Percentiles rank a stretch among this genome's conserved stretches.
These are phyloP conservation scores for Mesitornis unicolor DNA, from an alignment of 2,113 vertebrate species.

Conservation along the genomic window DNA sequence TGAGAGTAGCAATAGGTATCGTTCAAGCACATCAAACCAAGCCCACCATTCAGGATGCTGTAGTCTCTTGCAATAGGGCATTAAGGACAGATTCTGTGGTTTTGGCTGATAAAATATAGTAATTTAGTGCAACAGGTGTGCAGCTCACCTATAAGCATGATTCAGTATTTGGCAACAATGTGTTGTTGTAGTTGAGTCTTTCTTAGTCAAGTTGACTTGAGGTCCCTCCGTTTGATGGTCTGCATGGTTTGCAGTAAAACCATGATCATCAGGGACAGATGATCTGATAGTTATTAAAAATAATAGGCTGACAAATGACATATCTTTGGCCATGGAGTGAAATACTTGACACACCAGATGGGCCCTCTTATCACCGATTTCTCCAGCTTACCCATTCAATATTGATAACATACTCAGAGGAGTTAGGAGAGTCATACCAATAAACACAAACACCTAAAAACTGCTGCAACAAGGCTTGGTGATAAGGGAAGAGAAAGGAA, in stretches of 20 bases:
- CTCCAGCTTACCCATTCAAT: neutral
- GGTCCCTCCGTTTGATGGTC: neutral
- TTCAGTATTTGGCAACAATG: neutral
- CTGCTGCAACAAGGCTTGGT: neutral
- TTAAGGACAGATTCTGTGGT: neutral
- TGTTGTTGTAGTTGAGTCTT: neutral
- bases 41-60: neutral
- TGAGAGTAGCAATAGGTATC: neutral
- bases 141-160: neutral
- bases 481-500: neutral
- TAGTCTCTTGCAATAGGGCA: neutral
- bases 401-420: neutral
- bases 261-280: neutral
- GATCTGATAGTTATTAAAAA: neutral
- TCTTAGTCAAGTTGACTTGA: neutral
- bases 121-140: neutral
- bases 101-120: neutral
- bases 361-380: neutral
- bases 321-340: neutral
- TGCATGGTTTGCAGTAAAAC: neutral
- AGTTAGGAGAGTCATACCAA: neutral
- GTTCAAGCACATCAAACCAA: neutral
- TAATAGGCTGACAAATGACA: neutral
- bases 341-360: neutral
- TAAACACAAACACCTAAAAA: constrained; percentile 7